Base-by-base conservation (phyloP, 2,888 invertebrate species). In the Hesperia comma region DNA sequence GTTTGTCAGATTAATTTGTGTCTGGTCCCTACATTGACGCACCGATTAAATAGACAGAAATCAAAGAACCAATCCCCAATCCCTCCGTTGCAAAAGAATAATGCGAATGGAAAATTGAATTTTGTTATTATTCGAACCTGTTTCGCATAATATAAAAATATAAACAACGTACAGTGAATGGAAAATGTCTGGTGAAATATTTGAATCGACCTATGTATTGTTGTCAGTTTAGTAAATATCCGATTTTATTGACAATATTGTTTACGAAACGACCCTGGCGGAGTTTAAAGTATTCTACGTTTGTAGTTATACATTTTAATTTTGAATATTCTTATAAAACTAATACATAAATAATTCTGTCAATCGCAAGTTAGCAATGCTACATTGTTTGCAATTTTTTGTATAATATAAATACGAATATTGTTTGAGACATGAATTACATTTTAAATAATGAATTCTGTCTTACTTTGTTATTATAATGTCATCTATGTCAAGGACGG, bases 1-100 rank as follows among this genome's bases (percentile, higher is more conserved):
- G 92, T 92, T 87, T 84, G 80, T 76, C 74, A 82, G 86, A 90
- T 90, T 91, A 88, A 91, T 91, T 87, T 85, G 83, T 83, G 84
- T 85, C 81, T 84, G 78, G 70, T 67, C 71, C 75, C 77, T 79
- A 79, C 82, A 83, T 80, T 79, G 78, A 70, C 63, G 71, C 70
- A 74, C 77, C 77, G 77, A 83, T 85, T 84, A 83, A 82, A 82
- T 81, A 76, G 77, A 77, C 73, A 78, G 73, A 78, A 85, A 85
- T 86, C 86, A 83, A 86, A 88, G 87, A 87, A 88, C 84, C 83
- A 81, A 82, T 79, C 79, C 70, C 75, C 68, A 70, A 68, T 71
- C 73, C 77, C 78, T 77, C 76, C 75, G 80, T 81, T 82, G 79
- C 80, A 79, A 77, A 84, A 83, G 84, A 85, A 86, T 86, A 82